These are phyloP conservation scores for Ectemnius lituratus DNA, from an alignment of 2,888 invertebrate genomes.

Conservation along the genomic window DNA sequence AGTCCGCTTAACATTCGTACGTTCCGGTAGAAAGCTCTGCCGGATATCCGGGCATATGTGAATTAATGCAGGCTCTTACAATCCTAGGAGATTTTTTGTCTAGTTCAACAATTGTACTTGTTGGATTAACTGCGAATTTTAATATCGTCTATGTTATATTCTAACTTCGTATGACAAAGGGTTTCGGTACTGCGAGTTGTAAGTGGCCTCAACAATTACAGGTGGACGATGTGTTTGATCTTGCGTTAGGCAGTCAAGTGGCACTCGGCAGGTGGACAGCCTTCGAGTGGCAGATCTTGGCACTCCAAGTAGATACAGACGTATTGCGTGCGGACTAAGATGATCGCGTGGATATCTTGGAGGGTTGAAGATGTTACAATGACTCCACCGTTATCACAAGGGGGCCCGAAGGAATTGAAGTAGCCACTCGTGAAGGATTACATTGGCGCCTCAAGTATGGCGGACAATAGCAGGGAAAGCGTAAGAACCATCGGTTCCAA, in stretches of 20 bases:
- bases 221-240: conserved; percentile 1
- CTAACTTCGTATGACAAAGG: too few species aligned
- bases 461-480: background rate
- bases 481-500: background rate
- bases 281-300: conserved; percentile 48
- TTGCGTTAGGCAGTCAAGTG: conserved; percentile 10
- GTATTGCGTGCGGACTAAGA: conserved; percentile 29
- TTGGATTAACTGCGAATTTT: too few species aligned
- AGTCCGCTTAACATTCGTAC: conserved; percentile 40
- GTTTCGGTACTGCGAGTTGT: too few species aligned
- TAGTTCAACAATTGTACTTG: too few species aligned
- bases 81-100: too few species aligned
- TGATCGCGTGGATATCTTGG: conserved; percentile 20
- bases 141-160: too few species aligned
- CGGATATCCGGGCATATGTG: background rate
- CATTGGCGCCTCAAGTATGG: conserved; percentile 18
- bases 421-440: conserved; percentile 42
- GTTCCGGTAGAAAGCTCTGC: conserved; percentile 21
- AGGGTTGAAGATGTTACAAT: conserved; percentile 31
- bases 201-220: too few species aligned
- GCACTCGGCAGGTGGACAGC: conserved; percentile 34
- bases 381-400: conserved; percentile 10
- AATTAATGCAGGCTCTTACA: background rate
- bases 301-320: conserved; percentile 42
- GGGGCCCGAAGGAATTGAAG: conserved; percentile 26